phyloP scores from a whole-genome alignment of 2,797 vertebrate species.

The Columba guinea region DNA sequence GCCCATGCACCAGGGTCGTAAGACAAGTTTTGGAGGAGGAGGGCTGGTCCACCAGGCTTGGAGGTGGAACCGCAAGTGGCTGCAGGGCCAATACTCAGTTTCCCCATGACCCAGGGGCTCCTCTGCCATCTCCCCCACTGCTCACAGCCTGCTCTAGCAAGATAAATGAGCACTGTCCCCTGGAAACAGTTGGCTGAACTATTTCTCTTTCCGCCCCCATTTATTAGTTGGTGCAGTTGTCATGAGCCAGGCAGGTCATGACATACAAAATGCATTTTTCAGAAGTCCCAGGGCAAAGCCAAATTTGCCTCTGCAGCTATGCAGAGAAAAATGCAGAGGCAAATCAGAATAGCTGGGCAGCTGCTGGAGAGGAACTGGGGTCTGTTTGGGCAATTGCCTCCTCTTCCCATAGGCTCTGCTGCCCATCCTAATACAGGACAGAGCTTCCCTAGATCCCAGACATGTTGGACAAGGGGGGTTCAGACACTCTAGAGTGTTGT shows the following conservation, averaged over 20 bases:
- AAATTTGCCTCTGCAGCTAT: constrained; percentile 32
- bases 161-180: constrained; percentile 45
- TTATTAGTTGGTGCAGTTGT: constrained; percentile 64
- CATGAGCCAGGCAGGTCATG: constrained; percentile 56
- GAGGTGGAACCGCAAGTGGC: background rate
- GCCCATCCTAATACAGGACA: background rate
- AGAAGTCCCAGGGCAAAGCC: constrained; percentile 34
- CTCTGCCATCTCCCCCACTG: background rate
- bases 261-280: constrained; percentile 54
- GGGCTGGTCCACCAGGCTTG: background rate
- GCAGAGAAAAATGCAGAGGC: constrained; percentile 25
- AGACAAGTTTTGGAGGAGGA: background rate
- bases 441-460: background rate
- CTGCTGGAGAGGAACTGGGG: background rate
- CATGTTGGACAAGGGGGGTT: background rate
- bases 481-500: background rate
- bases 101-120: background rate
- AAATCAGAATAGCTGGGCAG: constrained; percentile 22
- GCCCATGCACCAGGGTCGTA: background rate
- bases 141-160: background rate
- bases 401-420: background rate
- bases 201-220: constrained; percentile 58
- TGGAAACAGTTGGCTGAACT: constrained; percentile 63
- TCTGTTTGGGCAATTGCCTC: background rate
- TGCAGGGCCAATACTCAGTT: background rate